Base-by-base conservation (phyloP, 2,797 vertebrate species). In the Paramormyrops hopkinsi region DNA sequence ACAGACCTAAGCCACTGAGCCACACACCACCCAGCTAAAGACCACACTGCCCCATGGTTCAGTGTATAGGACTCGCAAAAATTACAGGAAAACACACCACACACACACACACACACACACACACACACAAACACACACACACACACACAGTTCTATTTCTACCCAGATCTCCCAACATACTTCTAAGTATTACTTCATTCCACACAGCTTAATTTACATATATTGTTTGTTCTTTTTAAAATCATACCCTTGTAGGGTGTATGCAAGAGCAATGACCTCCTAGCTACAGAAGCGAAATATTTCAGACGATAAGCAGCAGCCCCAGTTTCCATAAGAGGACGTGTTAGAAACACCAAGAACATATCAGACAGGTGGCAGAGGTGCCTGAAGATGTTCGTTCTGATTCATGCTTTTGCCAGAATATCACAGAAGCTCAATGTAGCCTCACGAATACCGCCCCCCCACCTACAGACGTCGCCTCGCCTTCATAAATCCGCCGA, bases 181-280 rank as follows among this genome's bases (percentile, higher is more conserved):
- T n/a, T 84, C 22, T 50, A 83, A 83, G 51, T 83, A 83, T 44
- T 19, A 88, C 69, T 82, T 56, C n/a, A 88, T 88, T 88, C 65
- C 69, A 9, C 7, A 25, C 9, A 46, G n/a, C 54, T 88, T 44
- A n/a, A 62, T 84, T 65, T 84, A 51, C 69, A 56, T 56, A 25
- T 3, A 48, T 88, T 46, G 46, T 53, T 25, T 86, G 83, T 51
- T 86, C 37, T 22, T 82, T 83, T 62, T 82, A n/a, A 11, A 17
- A 54, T 46, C 44, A 62, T 25, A 48, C 79, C 25, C 29, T 54
- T 50, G n/a, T 48, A 82, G 56, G 79, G 37, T 56, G 44, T 2
- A 22, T 62, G 44, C 44, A 33, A 88, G 73, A 88, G 48, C 48
- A 12, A 89, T 29, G 37, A 59, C 44, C 54, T 48, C 76, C 54